Percentiles rank a stretch among this genome's conserved stretches.
phyloP scores from a whole-genome alignment of 2,797 vertebrate genomes.

The Parotocinclus haroldoi region DNA sequence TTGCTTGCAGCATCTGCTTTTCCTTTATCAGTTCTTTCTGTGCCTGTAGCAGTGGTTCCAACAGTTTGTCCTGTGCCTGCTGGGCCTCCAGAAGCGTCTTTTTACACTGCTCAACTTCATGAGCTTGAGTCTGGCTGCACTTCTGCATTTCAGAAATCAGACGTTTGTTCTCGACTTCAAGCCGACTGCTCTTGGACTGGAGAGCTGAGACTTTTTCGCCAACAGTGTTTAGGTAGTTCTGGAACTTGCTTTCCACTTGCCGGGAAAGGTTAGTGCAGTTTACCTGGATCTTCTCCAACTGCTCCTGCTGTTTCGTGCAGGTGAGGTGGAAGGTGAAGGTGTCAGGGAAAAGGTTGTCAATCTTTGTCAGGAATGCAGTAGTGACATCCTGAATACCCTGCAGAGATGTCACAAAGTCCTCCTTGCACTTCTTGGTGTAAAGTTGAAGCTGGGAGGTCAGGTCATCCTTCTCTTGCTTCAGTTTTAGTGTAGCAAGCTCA shows the following conservation, averaged over 20 bases:
- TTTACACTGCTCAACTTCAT: not conserved
- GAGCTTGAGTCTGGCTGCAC: slow-evolving; percentile 42
- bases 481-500: slow-evolving; percentile 35
- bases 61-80: slow-evolving; percentile 54
- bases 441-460: slow-evolving; percentile 55
- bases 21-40: slow-evolving; percentile 61
- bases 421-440: slow-evolving; percentile 70
- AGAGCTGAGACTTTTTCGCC: slow-evolving; percentile 67
- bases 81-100: slow-evolving; percentile 49
- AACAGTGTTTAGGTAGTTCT: slow-evolving; percentile 68
- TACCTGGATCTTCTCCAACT: slow-evolving; percentile 66
- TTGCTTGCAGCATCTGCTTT: slow-evolving; percentile 49
- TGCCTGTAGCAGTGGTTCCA: slow-evolving; percentile 64
- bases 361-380: slow-evolving; percentile 59
- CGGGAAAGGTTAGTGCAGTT: slow-evolving; percentile 74
- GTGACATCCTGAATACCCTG: slow-evolving; percentile 60
- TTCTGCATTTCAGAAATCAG: slow-evolving; percentile 51
- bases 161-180: slow-evolving; percentile 60
- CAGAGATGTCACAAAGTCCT: slow-evolving; percentile 63
- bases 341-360: slow-evolving; percentile 65
- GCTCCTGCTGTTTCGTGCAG: slow-evolving; percentile 62
- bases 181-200: slow-evolving; percentile 58
- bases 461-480: slow-evolving; percentile 56
- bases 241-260: slow-evolving; percentile 72
- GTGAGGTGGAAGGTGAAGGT: slow-evolving; percentile 72